These are phyloP conservation scores for Drosophila stalkeri DNA, from an alignment of 2,888 invertebrate genomes.

Conservation along the genomic window DNA sequence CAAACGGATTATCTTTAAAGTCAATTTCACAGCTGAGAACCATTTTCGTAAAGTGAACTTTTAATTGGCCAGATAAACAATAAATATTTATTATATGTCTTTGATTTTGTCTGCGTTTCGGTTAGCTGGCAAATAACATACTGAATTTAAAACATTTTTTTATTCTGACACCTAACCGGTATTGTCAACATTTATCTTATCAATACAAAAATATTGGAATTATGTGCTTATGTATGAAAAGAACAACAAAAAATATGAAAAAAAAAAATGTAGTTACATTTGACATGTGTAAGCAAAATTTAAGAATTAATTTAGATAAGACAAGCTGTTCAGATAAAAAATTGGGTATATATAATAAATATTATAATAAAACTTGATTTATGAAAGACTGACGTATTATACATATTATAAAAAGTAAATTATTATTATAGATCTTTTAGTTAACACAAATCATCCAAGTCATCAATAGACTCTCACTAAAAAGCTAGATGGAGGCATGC, in stretches of 20 bases:
- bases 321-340: neutral
- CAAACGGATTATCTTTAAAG: constrained; percentile 79
- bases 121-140: constrained; percentile 27
- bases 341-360: neutral
- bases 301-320: constrained; percentile 3
- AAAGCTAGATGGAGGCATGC: neutral
- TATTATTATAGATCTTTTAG: neutral
- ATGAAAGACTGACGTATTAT: neutral
- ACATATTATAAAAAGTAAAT: neutral
- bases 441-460: neutral
- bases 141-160: constrained; percentile 34
- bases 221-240: constrained; percentile 38
- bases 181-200: constrained; percentile 58
- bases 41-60: constrained; percentile 47
- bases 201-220: constrained; percentile 43
- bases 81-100: neutral
- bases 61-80: neutral
- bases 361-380: neutral
- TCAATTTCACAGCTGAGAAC: constrained; percentile 77
- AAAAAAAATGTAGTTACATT: constrained; percentile 2
- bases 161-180: constrained; percentile 22
- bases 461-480: neutral
- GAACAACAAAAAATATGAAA: neutral
- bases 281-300: constrained; percentile 33
- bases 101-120: constrained; percentile 23